Evolutionary conservation across 2,797 vertebrate genomes (phyloP), one percentile per base, ranked within the genome.

Genomic region (Sphaeramia orbicularis): DNA sequence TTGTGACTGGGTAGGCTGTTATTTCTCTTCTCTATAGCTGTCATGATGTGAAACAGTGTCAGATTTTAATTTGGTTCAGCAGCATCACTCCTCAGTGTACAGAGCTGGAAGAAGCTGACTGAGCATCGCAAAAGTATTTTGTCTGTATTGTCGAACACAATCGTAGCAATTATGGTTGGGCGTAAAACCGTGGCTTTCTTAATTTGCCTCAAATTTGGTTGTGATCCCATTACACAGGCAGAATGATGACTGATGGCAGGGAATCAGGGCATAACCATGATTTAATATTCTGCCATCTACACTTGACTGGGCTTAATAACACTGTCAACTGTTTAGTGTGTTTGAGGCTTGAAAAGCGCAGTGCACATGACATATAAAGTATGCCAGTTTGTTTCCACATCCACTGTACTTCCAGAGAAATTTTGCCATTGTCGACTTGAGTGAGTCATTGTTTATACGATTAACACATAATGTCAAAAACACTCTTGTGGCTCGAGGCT

Each of bases 271-370:
- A 67, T 63, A 62, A 44, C 58, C 35, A n/a, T 60, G 48, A 88
- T 86, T 88, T 79, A 66, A 74, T 81, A 78, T 74, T 75, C 66
- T 68, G 69, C 75, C 78, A 80, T 63, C 65, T 71, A 66, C 70
- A 83, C 64, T 75, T 71, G 77, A 83, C 63, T 76, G 63, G 70
- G 61, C 75, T 83, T 84, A 81, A 89, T 85, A 84, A 81, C 72
- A 68, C 58, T 78, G 71, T 86, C 63, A 84, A 78, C 50, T 63
- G 78, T 85, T 68, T 48, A 30, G 64, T 47, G 59, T 55, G 74
- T 82, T 80, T 62, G 61, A 81, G 49, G 40, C 49, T 64, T 51
- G 37, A 71, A 74, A 73, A 74, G 65, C 71, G 47, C 36, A n/a
- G 38, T 68, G 66, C 69, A 41, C 65, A 65, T 73, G 59, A 74